phyloP scores from a whole-genome alignment of 2,797 vertebrate species.

The Leuciscus waleckii region DNA sequence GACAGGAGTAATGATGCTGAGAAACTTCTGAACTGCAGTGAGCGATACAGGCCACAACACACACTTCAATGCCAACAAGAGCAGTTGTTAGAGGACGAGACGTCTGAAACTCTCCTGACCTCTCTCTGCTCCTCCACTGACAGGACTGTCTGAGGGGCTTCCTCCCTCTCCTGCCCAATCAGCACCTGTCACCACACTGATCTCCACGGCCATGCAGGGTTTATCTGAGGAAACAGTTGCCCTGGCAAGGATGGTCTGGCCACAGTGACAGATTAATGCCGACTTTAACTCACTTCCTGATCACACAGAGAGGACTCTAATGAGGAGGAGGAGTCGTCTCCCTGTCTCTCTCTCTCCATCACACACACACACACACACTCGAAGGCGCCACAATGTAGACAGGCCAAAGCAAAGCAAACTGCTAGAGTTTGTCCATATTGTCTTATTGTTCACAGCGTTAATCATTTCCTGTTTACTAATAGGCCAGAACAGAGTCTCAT shows the following conservation, averaged over 20 bases:
- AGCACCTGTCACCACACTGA: slow-evolving; percentile 88
- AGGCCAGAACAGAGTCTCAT: slow-evolving; percentile 84
- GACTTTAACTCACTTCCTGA: slow-evolving; percentile 96
- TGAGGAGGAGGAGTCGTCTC: slow-evolving; percentile 89
- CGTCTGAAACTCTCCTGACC: slow-evolving; percentile 68
- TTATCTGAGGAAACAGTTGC: slow-evolving; percentile 99
- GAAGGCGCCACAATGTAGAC: slow-evolving; percentile 46
- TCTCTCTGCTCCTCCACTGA: slow-evolving; percentile 73
- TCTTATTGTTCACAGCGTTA: slow-evolving; percentile 90
- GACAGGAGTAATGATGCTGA: not conserved
- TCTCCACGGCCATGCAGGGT: slow-evolving; percentile 76
- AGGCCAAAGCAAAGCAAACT: slow-evolving; percentile 45
- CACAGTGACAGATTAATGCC: slow-evolving; percentile 96
- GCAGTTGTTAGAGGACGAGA: slow-evolving; percentile 26
- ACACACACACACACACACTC: slow-evolving; percentile 33
- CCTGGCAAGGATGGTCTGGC: slow-evolving; percentile 93
- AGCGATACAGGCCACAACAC: slow-evolving; percentile 52
- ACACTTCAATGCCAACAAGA: not conserved
- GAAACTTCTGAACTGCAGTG: too few relatives aligned
- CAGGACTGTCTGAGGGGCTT: slow-evolving; percentile 81
- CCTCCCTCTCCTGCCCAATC: slow-evolving; percentile 89
- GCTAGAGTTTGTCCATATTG: slow-evolving; percentile 60
- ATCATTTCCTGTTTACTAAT: slow-evolving; percentile 99
- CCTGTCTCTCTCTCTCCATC: slow-evolving; percentile 1
- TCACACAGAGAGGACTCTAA: slow-evolving; percentile 92